phyloP scores from a whole-genome alignment of 2,888 invertebrate genomes.

The Bombylius major region DNA sequence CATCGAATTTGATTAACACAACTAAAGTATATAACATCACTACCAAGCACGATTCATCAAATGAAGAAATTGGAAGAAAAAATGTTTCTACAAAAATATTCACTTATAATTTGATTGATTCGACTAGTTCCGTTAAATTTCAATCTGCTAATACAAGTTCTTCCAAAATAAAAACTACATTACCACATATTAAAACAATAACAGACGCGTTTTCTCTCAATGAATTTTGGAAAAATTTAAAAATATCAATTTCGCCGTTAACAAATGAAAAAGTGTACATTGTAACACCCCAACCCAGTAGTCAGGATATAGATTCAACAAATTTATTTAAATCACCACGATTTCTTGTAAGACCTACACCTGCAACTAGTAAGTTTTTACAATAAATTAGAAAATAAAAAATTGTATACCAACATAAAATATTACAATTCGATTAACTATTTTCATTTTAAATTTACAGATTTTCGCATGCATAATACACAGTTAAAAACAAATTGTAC shows the following conservation, averaged over 20 bases:
- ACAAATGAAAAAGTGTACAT: constrained; percentile 72
- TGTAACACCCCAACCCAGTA: constrained; percentile 57
- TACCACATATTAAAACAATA: constrained; percentile 20
- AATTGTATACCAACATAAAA: neutral
- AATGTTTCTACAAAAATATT: constrained; percentile 5
- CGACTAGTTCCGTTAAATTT: neutral
- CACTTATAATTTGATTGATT: constrained; percentile 13
- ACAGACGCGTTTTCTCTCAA: constrained; percentile 13
- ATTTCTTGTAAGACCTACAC: constrained; percentile 45
- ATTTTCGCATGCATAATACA: neutral
- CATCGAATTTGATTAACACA: constrained; percentile 24
- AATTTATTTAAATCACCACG: constrained; percentile 33
- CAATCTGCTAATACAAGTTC: neutral
- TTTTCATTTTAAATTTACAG: neutral
- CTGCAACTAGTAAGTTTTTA: constrained; percentile 19
- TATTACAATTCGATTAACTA: neutral
- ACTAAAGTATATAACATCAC: constrained; percentile 7
- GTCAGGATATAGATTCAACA: constrained; percentile 7
- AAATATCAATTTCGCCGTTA: constrained; percentile 59
- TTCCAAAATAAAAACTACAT: constrained; percentile 8
- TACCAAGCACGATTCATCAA: neutral
- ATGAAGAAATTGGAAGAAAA: constrained; percentile 9
- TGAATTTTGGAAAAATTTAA: constrained; percentile 50
- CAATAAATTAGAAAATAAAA: neutral
- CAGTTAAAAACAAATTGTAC: constrained; percentile 19